A percentile compares a stretch with the other conserved stretches of the same genome.
These are phyloP conservation scores for Baryphthengus martii DNA, from an alignment of 2,113 vertebrate species.

Conservation along the genomic window DNA sequence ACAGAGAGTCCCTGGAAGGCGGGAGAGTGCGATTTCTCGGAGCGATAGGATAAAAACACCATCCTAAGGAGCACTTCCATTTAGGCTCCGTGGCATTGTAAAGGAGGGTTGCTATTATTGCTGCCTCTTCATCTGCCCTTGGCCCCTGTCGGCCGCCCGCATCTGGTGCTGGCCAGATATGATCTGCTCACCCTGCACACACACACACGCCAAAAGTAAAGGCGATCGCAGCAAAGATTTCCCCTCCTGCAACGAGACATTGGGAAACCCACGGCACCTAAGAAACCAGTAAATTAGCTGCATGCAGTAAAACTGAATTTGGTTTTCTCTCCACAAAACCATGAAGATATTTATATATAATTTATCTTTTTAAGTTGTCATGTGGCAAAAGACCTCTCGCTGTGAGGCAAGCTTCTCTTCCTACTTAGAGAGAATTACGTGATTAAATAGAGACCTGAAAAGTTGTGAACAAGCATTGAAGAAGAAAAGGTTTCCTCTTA, in stretches of 20 bases:
- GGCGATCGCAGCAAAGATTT: background rate
- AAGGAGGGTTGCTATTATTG: background rate
- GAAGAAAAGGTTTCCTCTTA: conserved; percentile 94
- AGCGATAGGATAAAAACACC: background rate
- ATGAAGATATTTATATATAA: conserved; percentile 90
- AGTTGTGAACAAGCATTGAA: conserved; percentile 88
- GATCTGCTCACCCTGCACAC: background rate
- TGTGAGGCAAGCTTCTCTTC: conserved; percentile 87
- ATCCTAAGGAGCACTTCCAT: background rate
- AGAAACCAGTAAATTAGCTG: conserved; percentile 62
- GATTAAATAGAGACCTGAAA: conserved; percentile 96
- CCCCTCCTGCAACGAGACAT: background rate
- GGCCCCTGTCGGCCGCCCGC: fast-evolving
- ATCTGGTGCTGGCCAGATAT: background rate
- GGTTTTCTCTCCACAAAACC: conserved; percentile 67
- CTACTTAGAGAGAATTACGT: conserved; percentile 94
- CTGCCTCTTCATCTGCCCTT: background rate
- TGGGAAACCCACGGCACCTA: background rate
- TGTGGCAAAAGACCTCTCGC: conserved; percentile 86
- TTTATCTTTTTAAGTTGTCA: conserved; percentile 94
- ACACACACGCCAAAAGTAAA: background rate
- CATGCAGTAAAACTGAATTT: conserved; percentile 61
- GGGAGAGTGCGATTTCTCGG: fast-evolving
- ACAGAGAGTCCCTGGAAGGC: fast-evolving
- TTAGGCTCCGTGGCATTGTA: background rate